These are phyloP conservation scores for Enteromius thamalakanensis DNA, from an alignment of 2,797 vertebrate species.

Conservation along the genomic window DNA sequence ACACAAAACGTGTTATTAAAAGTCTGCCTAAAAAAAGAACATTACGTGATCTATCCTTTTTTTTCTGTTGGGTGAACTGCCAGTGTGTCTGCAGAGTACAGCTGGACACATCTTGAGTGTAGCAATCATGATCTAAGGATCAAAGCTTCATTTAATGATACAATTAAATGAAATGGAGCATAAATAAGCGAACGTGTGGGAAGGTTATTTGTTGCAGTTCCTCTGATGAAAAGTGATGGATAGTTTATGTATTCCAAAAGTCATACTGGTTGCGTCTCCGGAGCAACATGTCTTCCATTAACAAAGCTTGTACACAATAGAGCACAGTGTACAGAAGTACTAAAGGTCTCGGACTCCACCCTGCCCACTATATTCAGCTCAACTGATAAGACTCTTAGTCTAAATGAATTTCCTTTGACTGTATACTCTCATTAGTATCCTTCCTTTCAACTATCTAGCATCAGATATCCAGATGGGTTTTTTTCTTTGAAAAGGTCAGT, in stretches of 20 bases:
- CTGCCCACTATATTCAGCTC: conserved; percentile 1
- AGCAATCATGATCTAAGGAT: conserved; percentile 3
- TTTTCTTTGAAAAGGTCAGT: conserved; percentile 43
- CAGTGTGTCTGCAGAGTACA: conserved; percentile 10
- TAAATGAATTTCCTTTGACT: conserved; percentile 49
- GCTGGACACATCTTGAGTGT: conserved; percentile 20
- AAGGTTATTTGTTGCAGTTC: conserved; percentile 19
- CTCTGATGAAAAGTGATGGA: conserved; percentile 17
- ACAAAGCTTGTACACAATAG: conserved; percentile 27
- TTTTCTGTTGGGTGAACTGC: conserved; percentile 9
- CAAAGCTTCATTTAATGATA: conserved; percentile 38
- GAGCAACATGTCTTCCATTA: not conserved
- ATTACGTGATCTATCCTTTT: not conserved
- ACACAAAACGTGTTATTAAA: not conserved
- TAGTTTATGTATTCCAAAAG: conserved; percentile 20
- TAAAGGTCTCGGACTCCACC: conserved; percentile 42
- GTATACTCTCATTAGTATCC: conserved; percentile 41
- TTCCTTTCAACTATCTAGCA: conserved; percentile 39
- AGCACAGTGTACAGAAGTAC: conserved; percentile 28
- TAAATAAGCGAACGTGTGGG: conserved; percentile 16
- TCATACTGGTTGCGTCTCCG: not conserved
- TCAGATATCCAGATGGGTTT: conserved; percentile 30
- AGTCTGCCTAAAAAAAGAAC: not conserved
- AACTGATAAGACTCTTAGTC: conserved; percentile 35
- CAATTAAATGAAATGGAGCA: conserved; percentile 20